Conservation (phyloP, 2,888 invertebrate genomes). For the Cheiracanthium punctorium region DNA sequence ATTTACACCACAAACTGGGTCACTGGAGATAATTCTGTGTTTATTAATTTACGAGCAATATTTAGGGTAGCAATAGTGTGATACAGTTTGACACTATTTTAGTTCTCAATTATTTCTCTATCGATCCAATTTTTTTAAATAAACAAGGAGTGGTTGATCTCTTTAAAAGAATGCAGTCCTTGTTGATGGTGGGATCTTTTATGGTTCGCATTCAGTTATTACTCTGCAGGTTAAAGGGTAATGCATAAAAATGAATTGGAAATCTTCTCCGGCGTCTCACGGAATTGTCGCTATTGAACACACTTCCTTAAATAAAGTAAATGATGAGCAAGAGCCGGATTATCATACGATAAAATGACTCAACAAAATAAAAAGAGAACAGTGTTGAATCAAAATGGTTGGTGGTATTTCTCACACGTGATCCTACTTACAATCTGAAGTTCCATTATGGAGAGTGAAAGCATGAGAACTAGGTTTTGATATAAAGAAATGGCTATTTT, state of each 20-base stretch:
- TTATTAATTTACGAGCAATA: not conserved
- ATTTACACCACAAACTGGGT: not conserved
- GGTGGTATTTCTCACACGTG: not conserved
- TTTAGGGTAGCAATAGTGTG: not conserved
- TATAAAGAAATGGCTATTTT: no score
- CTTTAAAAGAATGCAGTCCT: not conserved
- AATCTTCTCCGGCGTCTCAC: not conserved
- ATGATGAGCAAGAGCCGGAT: not conserved
- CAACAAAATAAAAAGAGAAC: not conserved
- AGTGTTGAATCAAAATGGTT: not conserved
- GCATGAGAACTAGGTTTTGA: no score
- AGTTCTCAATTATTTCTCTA: not conserved
- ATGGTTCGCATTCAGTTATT: not conserved
- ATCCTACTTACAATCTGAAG: no score
- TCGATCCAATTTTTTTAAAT: no score
- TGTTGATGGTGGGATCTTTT: not conserved
- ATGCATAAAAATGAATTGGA: not conserved
- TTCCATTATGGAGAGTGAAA: no score
- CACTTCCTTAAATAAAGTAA: not conserved
- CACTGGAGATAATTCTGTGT: no score
- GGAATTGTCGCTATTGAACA: not conserved
- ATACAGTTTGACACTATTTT: not conserved
- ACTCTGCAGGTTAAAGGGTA: not conserved
- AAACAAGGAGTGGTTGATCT: not conserved
- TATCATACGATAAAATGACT: not conserved